Evolutionary conservation across 2,888 invertebrate species (phyloP), one percentile per base, ranked within the genome.

Genomic region (Drosophila cognata): DNA sequence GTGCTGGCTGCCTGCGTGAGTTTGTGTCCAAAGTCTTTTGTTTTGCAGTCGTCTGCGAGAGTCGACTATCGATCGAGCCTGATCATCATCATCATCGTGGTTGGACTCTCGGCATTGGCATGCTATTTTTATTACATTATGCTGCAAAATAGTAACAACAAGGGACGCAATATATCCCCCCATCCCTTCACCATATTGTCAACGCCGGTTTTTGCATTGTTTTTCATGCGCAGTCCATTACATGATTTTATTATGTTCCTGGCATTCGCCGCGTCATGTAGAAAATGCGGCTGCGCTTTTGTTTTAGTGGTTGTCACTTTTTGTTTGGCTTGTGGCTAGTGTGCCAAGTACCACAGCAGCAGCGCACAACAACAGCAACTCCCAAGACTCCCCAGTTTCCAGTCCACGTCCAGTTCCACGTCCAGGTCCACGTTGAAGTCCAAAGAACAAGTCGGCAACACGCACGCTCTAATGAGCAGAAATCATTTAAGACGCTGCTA

Each of bases 401-500:
- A 52, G 21, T 53, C 3, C 52, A 36, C 25, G 50, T 28, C 18
- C 25, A 25, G 31, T n/a, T 46, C 52, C 31, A 55, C 16, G 50
- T 18, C 18, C 25, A 25, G 31, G 16, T 33, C 52, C 52, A 55
- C 8, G 28, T 10, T 18, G 18, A 25, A 55, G 58, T 65, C 77
- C 78, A 77, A 60, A 70, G 75, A 75, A 75, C 80, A 46, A 46
- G 77, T 58, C 79, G 67, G 79, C 88, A 88, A 75, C 90, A 88
- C 90, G 88, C 87, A 87, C 87, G 87, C 90, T 88, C 87, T 88
- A 88, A 88, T 88, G 87, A 88, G 87, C 87, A 88, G 89, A 88
- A 88, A 88, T 88, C 90, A 89, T 89, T 89, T 89, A 88, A 86
- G 86, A 88, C 84, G 71, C 73, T 67, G 80, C 87, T 87, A 87